These are phyloP conservation scores for Osedax frankpressi DNA, from an alignment of 2,888 invertebrate genomes.

Conservation along the genomic window DNA sequence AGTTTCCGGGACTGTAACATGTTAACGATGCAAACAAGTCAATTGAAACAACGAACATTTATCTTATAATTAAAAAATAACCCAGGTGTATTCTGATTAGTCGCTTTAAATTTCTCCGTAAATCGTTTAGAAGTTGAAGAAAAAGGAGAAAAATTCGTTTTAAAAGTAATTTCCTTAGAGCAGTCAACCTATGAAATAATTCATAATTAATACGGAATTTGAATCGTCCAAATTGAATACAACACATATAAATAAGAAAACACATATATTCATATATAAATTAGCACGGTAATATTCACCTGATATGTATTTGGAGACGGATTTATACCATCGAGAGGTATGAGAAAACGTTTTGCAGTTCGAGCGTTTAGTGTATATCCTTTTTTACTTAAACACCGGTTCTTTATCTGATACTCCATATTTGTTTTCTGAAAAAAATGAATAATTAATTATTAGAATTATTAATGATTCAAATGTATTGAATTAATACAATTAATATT, in stretches of 20 bases:
- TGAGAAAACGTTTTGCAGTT: constrained; percentile 35
- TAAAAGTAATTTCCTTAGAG: constrained; percentile 33
- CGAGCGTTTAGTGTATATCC: constrained; percentile 45
- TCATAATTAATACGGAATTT: no score
- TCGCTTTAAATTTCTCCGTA: constrained; percentile 34
- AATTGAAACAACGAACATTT: no score
- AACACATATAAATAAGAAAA: no score
- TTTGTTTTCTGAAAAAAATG: no score
- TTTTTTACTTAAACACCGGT: constrained; percentile 31
- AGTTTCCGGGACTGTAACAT: constrained; percentile 41
- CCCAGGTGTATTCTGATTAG: constrained; percentile 41
- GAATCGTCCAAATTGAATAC: no score
- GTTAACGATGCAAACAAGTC: no score
- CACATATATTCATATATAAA: no score
- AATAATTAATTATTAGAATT: no score
- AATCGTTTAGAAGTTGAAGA: constrained; percentile 37
- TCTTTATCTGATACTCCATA: constrained; percentile 1
- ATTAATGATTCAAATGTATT: no score
- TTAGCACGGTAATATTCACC: no score
- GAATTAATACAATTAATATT: no score
- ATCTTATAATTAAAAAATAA: no score
- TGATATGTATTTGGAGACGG: constrained; percentile 20
- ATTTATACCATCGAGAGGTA: constrained; percentile 12
- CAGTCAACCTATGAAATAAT: background rate
- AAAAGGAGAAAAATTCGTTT: constrained; percentile 39